Evolutionary conservation across 2,113 vertebrate genomes (phyloP), one percentile per base, ranked within the genome.

Genomic region (Megalops atlanticus): DNA sequence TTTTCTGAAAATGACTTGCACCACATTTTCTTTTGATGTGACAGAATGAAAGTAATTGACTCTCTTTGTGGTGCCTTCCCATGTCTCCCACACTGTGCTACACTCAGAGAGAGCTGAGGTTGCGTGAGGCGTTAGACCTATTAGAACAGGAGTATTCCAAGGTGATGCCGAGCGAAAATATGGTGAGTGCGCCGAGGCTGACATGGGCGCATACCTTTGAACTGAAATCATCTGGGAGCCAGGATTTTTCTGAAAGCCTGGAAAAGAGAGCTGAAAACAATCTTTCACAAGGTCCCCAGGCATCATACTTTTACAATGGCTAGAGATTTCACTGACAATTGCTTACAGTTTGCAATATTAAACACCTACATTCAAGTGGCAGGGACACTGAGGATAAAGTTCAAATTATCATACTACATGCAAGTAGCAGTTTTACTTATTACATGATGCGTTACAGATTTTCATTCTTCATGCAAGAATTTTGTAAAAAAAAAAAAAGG

Each of bases 191-290:
- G n/a, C 31, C 16, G 68, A 70, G 74, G 31, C n/a, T 21, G 27
- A 58, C 54, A 24, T 18, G 54, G 54, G 54, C 54, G 31, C 68
- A 70, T 75, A 43, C 74, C 74, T 75, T 74, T 74, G 40, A 74
- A 47, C 74, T 47, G 41, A 31, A 75, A 45, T 75, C 74, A 47
- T 75, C 24, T 39, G 40, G 74, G 41, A 75, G 74, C n/a, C 39
- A 10, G 10, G 74, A 75, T 75, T 47, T 71, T 47, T 70, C 41
- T 47, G 40, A 47, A 75, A 24, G 27, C 15, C 74, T 75, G 74
- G 74, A 47, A 75, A 14, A 40, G 36, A 41, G 74, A 45, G 39
- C 74, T 45, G 74, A 47, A 75, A 75, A 75, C 27, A 47, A 27
- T 75, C 24, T 75, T 74, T 73, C 16, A 18, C 16, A 39, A 45